Base-by-base conservation (phyloP, 2,797 vertebrate genomes). In the Lagothrix lagotricha region DNA sequence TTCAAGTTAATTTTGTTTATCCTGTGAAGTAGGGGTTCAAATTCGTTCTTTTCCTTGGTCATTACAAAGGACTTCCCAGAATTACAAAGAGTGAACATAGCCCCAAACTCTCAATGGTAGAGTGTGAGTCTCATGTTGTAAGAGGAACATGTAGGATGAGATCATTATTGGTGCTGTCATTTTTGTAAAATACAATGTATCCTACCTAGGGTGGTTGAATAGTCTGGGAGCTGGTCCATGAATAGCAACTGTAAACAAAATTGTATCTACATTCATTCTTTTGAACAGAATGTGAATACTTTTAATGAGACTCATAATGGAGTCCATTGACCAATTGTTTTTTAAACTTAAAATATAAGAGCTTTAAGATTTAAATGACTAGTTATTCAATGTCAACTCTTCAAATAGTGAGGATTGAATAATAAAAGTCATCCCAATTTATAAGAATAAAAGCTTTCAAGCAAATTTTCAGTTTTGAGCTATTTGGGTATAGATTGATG, bases 1-100 rank as follows among this genome's bases (percentile, higher is more conserved):
- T 67, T 76, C 85, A 52, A 54, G 4, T 90, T 57, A 87, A 92
- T 73, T 96, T 94, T 80, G 28, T 85, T 44, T 88, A 33, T 92
- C 3, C 4, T 39, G 26, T 83, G 39, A 85, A 33, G 14, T 67
- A 85, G 11, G 26, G 8, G 10, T 72, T 8, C 46, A 86, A 82
- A 64, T 89, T 82, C 22, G 77, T 39, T 75, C 2, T 86, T 92
- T 83, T 75, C 24, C 15, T 72, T 46, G 30, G 4, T 24, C 44
- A 72, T 81, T 36, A 17, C 11, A 84, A 83, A 58, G 13, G 19
- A 76, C 26, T 52, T 12, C 2, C 24, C 15, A 46, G n/a, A 72
- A 82, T 92, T 91, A 24, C 90, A 85, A 26, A 70, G 44, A 24
- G 41, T 8, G 17, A 87, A 48, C 5, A 46, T 15, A 67, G 14